phyloP scores from a whole-genome alignment of 2,797 vertebrate genomes.

The Lemur catta region DNA sequence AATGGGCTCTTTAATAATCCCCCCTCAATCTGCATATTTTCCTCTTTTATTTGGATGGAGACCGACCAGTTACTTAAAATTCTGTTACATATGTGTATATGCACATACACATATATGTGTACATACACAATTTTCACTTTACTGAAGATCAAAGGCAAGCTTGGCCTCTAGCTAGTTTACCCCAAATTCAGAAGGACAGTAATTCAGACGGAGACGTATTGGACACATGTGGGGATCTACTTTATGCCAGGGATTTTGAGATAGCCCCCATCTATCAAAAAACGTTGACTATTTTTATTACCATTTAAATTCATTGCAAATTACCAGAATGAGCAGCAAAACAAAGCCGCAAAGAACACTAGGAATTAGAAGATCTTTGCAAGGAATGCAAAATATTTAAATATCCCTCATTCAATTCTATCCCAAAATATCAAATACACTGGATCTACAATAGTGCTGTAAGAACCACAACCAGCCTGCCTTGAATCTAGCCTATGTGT shows the following conservation, averaged over 20 bases:
- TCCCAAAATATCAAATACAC: no score
- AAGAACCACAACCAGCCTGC: fast-evolving
- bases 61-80: neutral
- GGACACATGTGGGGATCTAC: neutral
- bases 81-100: no score
- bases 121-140: neutral
- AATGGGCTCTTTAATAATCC: neutral
- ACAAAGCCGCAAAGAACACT: neutral
- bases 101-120: neutral
- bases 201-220: neutral
- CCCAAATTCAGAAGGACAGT: neutral
- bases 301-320: neutral
- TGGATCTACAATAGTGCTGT: fast-evolving
- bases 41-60: neutral
- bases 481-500: fast-evolving
- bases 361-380: neutral
- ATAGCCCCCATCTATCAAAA: neutral
- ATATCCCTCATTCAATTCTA: neutral
- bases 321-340: neutral
- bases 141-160: neutral
- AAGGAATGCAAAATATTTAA: neutral
- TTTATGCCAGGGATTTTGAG: neutral
- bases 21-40: neutral
- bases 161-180: neutral
- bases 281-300: neutral